A percentile compares a stretch with the other conserved stretches of the same genome.
Conservation (phyloP, 2,797 vertebrate genomes). For the Malurus splendens region DNA sequence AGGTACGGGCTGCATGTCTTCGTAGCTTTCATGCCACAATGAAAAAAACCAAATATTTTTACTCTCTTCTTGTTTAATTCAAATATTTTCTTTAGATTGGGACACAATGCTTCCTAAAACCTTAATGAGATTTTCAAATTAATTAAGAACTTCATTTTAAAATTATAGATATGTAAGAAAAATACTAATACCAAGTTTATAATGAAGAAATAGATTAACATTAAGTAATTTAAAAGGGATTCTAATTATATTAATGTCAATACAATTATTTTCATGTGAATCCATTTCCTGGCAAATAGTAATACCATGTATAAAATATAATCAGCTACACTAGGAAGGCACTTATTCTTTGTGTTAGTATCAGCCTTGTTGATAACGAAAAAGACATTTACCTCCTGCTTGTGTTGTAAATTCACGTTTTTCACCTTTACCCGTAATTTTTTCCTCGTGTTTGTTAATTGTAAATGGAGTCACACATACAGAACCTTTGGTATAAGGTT, state of each 20-base stretch:
- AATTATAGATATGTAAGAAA: not conserved
- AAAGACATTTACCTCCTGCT: not conserved
- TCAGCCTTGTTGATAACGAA: not conserved
- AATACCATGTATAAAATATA: not conserved
- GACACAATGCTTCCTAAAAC: not conserved
- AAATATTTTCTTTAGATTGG: not conserved
- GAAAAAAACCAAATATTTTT: fast-evolving
- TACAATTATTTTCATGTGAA: not conserved
- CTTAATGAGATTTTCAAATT: not conserved
- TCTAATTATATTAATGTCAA: not conserved
- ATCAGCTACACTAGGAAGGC: not conserved
- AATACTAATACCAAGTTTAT: not conserved
- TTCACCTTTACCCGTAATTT: fast-evolving
- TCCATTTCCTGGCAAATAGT: not conserved
- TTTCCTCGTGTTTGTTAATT: fast-evolving
- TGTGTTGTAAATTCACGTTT: fast-evolving
- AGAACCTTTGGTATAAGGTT: fast-evolving
- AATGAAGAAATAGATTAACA: not conserved
- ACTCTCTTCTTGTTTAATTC: not conserved
- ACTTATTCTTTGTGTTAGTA: not conserved
- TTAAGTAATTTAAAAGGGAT: not conserved
- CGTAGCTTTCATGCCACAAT: not conserved
- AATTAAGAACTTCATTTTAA: not conserved
- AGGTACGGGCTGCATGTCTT: not conserved
- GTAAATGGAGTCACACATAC: not conserved